Evolutionary conservation across 2,888 invertebrate species (phyloP).

Genomic region (Cataglyphis altisquamis): DNA sequence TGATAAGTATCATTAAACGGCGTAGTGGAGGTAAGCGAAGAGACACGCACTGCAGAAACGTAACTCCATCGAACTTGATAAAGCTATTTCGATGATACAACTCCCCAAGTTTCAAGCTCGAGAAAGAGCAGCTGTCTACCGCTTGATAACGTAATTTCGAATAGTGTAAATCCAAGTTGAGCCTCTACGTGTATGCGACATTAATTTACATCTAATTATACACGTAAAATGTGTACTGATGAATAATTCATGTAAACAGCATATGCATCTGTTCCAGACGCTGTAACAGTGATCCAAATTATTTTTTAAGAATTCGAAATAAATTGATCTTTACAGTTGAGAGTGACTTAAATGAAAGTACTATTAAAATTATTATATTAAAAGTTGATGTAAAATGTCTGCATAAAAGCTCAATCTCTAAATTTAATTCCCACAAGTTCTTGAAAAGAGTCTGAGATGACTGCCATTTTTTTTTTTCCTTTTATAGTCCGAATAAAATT

Average conservation of each 20-base stretch:
- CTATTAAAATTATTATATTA: not conserved
- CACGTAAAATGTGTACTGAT: slow-evolving; percentile 5
- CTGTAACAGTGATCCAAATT: not conserved
- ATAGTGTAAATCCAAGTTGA: slow-evolving; percentile 30
- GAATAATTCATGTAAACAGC: slow-evolving; percentile 29
- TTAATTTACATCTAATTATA: slow-evolving; percentile 28
- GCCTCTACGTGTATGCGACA: slow-evolving; percentile 5
- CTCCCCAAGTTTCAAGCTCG: slow-evolving; percentile 29
- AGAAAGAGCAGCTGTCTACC: slow-evolving; percentile 22
- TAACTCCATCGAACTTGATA: slow-evolving; percentile 47
- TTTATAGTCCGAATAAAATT: not conserved
- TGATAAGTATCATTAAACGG: slow-evolving; percentile 35
- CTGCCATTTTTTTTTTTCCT: not conserved
- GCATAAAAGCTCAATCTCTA: not conserved
- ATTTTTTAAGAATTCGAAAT: not conserved
- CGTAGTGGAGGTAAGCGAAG: slow-evolving; percentile 5
- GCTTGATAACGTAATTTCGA: slow-evolving; percentile 31
- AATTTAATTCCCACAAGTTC: not conserved
- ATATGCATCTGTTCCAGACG: not conserved
- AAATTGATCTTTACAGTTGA: not conserved
- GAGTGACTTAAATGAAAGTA: not conserved
- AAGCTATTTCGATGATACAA: slow-evolving; percentile 36
- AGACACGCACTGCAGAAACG: slow-evolving; percentile 32
- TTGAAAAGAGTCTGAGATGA: not conserved
- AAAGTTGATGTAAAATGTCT: not conserved